These are phyloP conservation scores for Astatotilapia flaviijosephi DNA, from an alignment of 2,113 vertebrate species.

Conservation along the genomic window DNA sequence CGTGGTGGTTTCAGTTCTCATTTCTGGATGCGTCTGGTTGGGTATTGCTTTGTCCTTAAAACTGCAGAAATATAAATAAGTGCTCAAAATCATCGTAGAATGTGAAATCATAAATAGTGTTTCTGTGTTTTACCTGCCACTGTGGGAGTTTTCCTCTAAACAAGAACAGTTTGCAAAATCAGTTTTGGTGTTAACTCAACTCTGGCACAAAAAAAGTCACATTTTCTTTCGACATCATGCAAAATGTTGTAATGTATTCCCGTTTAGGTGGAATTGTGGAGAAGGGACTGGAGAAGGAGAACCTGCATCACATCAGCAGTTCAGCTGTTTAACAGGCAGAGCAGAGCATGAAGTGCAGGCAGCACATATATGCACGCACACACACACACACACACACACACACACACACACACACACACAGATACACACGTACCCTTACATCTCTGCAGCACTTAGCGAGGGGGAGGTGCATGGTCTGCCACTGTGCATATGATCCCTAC, in stretches of 20 bases:
- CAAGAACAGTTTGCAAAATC: not conserved
- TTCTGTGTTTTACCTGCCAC: not conserved
- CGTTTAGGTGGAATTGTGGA: not conserved
- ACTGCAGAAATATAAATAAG: not conserved
- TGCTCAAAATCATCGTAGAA: not conserved
- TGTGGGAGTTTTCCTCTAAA: not conserved
- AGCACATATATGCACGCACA: not conserved
- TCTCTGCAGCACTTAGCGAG: constrained; percentile 61
- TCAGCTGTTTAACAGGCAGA: not conserved
- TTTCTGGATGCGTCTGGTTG: not conserved
- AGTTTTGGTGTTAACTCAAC: not conserved
- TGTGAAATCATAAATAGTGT: not conserved
- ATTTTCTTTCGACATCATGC: not conserved
- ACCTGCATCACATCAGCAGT: not conserved
- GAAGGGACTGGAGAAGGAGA: not conserved
- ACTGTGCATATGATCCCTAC: constrained; percentile 49
- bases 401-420: constrained; percentile 35
- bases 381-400: constrained; percentile 30
- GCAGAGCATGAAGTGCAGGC: not conserved
- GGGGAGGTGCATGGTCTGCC: constrained; percentile 38
- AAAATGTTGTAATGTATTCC: not conserved
- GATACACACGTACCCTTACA: constrained; percentile 43
- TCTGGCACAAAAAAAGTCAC: not conserved
- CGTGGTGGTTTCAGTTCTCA: not conserved
- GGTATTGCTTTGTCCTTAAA: not conserved